Conservation (phyloP, 2,113 vertebrate species). For the Toxotes chatareus region DNA sequence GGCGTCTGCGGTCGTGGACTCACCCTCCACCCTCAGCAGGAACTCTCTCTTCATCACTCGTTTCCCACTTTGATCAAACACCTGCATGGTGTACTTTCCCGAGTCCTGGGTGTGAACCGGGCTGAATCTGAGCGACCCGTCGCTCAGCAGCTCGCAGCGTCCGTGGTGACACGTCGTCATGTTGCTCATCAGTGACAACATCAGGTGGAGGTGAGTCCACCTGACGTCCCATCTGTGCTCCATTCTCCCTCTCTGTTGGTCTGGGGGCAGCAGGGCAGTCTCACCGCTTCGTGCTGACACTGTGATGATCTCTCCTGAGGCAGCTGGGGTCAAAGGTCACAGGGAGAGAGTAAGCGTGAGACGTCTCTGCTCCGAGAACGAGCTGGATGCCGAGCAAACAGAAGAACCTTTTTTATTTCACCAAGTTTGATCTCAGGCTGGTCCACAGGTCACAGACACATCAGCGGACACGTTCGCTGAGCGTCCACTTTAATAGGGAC, state of each 20-base stretch:
- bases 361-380: too few relatives aligned
- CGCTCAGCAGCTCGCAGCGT: not conserved
- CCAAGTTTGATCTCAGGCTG: too few relatives aligned
- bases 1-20: not conserved
- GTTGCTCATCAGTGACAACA: not conserved
- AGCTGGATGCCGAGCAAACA: too few relatives aligned
- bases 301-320: not conserved
- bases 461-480: too few relatives aligned
- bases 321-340: slow-evolving; percentile 44
- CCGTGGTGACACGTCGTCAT: not conserved
- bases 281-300: not conserved
- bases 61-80: not conserved
- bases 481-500: too few relatives aligned
- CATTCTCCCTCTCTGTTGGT: fast-evolving
- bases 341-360: not conserved
- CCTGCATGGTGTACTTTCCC: slow-evolving; percentile 48
- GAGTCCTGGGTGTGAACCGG: not conserved
- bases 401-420: too few relatives aligned
- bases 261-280: not conserved
- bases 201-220: slow-evolving; percentile 38
- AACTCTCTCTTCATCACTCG: not conserved
- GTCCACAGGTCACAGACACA: too few relatives aligned
- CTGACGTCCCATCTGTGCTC: fast-evolving
- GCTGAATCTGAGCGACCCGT: slow-evolving; percentile 47
- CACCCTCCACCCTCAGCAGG: slow-evolving; percentile 36